phyloP scores from a whole-genome alignment of 2,797 vertebrate species.

The Argyrosomus regius region DNA sequence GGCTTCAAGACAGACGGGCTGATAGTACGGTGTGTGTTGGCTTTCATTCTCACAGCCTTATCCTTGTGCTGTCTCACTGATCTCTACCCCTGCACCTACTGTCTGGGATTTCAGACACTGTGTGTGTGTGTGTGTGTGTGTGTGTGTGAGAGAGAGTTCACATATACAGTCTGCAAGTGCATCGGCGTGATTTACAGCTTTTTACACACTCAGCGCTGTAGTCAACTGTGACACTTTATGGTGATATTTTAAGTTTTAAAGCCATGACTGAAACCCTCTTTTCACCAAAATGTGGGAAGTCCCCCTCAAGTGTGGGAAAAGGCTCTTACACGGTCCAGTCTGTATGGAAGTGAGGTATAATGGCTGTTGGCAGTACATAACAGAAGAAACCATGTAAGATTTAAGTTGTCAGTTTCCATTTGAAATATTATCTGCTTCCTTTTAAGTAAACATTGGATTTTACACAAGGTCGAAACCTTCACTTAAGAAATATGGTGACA shows the following conservation, averaged over 20 bases:
- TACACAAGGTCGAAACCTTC: constrained; percentile 50
- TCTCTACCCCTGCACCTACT: constrained; percentile 31
- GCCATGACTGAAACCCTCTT: constrained; percentile 39
- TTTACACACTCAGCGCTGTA: constrained; percentile 8
- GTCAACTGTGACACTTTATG: constrained; percentile 50
- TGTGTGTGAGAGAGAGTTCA: not conserved
- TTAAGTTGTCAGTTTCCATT: constrained; percentile 50
- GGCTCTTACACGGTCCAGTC: constrained; percentile 32
- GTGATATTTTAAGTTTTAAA: constrained; percentile 62
- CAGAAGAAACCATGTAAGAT: constrained; percentile 59
- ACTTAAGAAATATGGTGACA: constrained; percentile 36
- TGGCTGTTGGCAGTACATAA: constrained; percentile 66
- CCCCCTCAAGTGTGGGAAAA: constrained; percentile 65
- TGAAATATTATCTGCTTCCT: constrained; percentile 59
- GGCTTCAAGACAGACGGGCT: constrained; percentile 43
- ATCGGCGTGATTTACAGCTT: constrained; percentile 56
- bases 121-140: not conserved
- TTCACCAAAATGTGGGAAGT: constrained; percentile 59
- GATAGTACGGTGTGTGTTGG: constrained; percentile 38
- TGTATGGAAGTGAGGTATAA: constrained; percentile 38
- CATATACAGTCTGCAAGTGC: constrained; percentile 7
- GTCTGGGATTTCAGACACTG: constrained; percentile 46
- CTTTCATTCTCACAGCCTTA: constrained; percentile 45
- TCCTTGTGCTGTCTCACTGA: constrained; percentile 26
- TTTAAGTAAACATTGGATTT: constrained; percentile 55